Evolutionary conservation across 2,888 invertebrate genomes (phyloP), one percentile per base, ranked within the genome.

Genomic region (Cataglyphis altisquamis): DNA sequence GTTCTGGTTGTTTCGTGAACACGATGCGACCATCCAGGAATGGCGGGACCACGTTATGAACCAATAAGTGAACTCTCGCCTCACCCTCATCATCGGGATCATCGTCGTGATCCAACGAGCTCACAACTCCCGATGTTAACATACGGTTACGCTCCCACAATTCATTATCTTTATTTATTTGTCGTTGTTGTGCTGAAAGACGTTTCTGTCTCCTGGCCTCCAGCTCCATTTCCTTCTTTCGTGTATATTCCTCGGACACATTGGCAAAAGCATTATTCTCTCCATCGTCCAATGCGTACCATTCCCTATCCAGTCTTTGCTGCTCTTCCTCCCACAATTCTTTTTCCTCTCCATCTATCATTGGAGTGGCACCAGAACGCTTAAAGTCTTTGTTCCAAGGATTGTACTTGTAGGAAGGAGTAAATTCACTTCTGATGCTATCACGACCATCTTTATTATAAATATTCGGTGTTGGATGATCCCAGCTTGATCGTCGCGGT

Each of bases 1-100:
- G 99, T 93, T 99, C 99, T 0, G 99, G 99, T 94, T 99, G 99
- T 93, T 99, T 99, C 0, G 99, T 99, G 95, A 99, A 99, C 0
- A 99, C 99, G 90, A 99, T 99, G 80, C 99, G 96, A 0, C 94
- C 99, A 95, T 99, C 99, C 3, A 99, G 96, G 95, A 99, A 99
- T 0, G 99, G 99, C 0, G 99, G 99, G 9, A 99, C 98, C 83
- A 99, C 98, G 94, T 99, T 99, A 95, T 99, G 99, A 0, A 99
- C 99, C 9, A 99, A 95, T 25, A 99, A 95, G 95, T 99, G 99
- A 0, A 99, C 99, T 63, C 99, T 96, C 86, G 99, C 99, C 83
- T 99, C 97, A 64, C 97, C 98, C 94, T 99, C 99, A 95, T 99
- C 99, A 92, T 99, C 99, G 94, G 98, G 97, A 94, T 99, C 99